Evolutionary conservation across 2,113 vertebrate genomes (phyloP), one percentile per base, ranked within the genome.

Genomic region (Thomomys bottae): DNA sequence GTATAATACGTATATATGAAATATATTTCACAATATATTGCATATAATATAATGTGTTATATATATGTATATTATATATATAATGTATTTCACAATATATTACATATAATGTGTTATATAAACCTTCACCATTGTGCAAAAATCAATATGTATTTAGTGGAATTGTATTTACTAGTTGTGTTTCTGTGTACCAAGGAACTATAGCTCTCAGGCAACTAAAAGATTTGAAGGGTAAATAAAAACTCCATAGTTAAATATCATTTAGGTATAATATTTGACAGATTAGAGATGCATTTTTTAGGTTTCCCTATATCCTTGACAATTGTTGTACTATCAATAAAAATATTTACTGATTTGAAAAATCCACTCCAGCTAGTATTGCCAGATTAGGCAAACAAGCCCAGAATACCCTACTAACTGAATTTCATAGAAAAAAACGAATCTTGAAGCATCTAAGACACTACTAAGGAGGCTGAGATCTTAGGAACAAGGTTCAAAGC

Each of bases 321-420:
- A 38, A 59, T 57, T 77, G 11, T 77, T 84, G 84, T 4, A 81
- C 24, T 12, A 88, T 2, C 18, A 49, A 64, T 81, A 79, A 77
- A 68, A 80, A 40, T 23, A 42, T 0, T 21, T 70, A 38, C 45
- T 38, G 32, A 88, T 66, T 71, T 57, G 34, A 88, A 91, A 30
- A 8, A 8, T 64, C 12, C 68, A 17, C 8, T 61, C 64, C 42
- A 45, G 49, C 15, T 30, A 75, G 1, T 4, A 10, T 30, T 88
- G 18, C 21, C 42, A 66, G 17, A 85, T 45, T 64, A 84, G 84
- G 72, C 38, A 85, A 88, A 91, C n/a, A 80, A 59, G 72, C 84
- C 57, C 8, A 85, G 28, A 36, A 38, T 45, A 9, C 1, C 23
- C 30, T 38, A 10, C 76, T 59, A 59, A 30, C 57, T 64, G 12